Percentiles rank a stretch among this genome's conserved stretches.
These are phyloP conservation scores for Philotrypesis tridentata DNA, from an alignment of 1,140 invertebrate genomes.

Conservation along the genomic window DNA sequence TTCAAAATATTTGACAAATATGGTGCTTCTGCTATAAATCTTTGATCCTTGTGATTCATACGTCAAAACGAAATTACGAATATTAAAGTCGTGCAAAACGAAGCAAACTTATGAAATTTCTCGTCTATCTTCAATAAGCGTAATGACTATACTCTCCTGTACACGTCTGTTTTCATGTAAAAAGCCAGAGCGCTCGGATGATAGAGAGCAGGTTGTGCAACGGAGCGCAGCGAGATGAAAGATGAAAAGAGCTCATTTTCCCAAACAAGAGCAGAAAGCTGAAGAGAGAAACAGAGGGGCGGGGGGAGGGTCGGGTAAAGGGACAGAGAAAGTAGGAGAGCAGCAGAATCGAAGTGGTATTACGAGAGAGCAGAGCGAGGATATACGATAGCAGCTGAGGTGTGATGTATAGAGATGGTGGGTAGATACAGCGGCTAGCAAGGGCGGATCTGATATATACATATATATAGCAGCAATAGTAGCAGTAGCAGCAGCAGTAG, in stretches of 20 bases:
- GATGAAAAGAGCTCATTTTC: conserved; percentile 16
- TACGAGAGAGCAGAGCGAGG: not conserved
- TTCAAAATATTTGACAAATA: too few species aligned
- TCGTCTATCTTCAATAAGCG: not conserved
- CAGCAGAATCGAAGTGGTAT: conserved; percentile 8
- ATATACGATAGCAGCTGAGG: not conserved
- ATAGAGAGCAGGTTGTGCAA: not conserved
- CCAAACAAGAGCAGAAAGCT: not conserved
- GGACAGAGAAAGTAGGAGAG: not conserved
- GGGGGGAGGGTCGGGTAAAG: not conserved
- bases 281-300: conserved; percentile 1
- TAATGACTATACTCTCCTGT: not conserved
- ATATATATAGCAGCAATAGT: not conserved
- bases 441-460: not conserved
- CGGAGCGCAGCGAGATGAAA: not conserved
- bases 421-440: not conserved
- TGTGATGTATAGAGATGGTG: conserved; percentile 28
- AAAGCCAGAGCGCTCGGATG: not conserved
- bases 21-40: too few species aligned
- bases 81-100: too few species aligned
- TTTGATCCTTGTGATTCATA: too few species aligned
- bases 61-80: too few species aligned
- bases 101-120: too few species aligned
- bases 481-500: not conserved
- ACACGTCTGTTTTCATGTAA: not conserved